Evolutionary conservation across 2,797 vertebrate species (phyloP).

Genomic region (Ficedula albicollis): DNA sequence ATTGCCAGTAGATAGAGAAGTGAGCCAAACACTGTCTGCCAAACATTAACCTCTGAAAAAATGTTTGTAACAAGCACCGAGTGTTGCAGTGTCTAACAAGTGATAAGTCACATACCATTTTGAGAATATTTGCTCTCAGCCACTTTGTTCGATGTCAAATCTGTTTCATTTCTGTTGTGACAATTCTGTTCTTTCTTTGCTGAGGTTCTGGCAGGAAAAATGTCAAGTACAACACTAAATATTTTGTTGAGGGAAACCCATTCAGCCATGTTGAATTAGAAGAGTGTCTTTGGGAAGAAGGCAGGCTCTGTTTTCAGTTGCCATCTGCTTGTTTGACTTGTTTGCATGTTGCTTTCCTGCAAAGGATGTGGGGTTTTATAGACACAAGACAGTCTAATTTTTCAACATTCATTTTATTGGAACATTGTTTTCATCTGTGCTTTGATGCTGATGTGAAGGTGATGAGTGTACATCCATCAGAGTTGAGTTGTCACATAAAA

Average conservation of each 20-base stretch:
- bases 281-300: background rate
- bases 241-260: slow-evolving; percentile 17
- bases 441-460: background rate
- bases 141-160: background rate
- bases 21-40: background rate
- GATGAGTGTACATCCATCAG: fast-evolving
- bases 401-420: background rate
- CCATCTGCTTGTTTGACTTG: background rate
- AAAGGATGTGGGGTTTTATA: background rate
- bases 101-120: background rate
- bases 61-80: background rate
- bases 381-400: background rate
- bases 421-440: background rate
- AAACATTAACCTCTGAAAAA: slow-evolving; percentile 22
- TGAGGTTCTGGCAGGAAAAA: slow-evolving; percentile 26
- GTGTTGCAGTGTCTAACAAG: background rate
- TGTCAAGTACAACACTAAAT: background rate
- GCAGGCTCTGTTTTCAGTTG: slow-evolving; percentile 14
- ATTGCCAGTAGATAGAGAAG: background rate
- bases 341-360: background rate
- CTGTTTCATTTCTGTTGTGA: slow-evolving; percentile 38
- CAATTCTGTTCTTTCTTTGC: slow-evolving; percentile 2
- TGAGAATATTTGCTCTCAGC: slow-evolving; percentile 41
- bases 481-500: fast-evolving
- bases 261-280: slow-evolving; percentile 36